These are phyloP conservation scores for Oryctes rhinoceros DNA, from an alignment of 1,140 invertebrate species.

Conservation along the genomic window DNA sequence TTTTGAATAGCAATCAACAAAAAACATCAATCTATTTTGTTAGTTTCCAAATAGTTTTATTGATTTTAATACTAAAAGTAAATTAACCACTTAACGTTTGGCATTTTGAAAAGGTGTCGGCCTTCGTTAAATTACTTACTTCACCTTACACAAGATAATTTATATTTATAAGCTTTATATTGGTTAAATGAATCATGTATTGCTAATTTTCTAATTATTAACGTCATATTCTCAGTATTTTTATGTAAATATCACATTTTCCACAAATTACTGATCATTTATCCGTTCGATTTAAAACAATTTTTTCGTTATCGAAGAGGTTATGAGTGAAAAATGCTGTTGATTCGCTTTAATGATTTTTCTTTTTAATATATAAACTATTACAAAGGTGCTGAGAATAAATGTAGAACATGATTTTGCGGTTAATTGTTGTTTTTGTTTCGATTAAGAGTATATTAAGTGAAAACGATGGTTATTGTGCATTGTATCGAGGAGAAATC, in stretches of 20 bases:
- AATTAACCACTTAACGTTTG: not conserved
- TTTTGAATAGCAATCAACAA: too few species aligned
- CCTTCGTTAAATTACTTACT: not conserved
- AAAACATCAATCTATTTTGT: too few species aligned
- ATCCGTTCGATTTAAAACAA: not conserved
- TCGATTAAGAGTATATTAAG: not conserved
- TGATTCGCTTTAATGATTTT: not conserved
- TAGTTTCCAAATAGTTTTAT: too few species aligned
- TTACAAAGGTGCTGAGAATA: not conserved
- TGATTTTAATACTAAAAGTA: too few species aligned
- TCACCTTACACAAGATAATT: not conserved
- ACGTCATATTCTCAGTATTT: not conserved
- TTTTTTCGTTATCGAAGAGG: not conserved
- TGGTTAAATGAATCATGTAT: not conserved
- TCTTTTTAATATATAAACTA: not conserved
- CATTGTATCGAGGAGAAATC: conserved; percentile 86
- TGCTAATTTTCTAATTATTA: not conserved
- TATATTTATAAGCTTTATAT: not conserved
- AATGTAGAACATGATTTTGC: conserved; percentile 21
- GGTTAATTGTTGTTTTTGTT: not conserved
- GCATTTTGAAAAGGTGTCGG: not conserved
- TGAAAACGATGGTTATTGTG: conserved; percentile 74
- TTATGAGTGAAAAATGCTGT: not conserved
- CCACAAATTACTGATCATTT: not conserved
- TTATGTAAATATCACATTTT: not conserved